A percentile compares a stretch with the other conserved stretches of the same genome.
Conservation (phyloP, 2,113 vertebrate species). For the Pionites leucogaster region DNA sequence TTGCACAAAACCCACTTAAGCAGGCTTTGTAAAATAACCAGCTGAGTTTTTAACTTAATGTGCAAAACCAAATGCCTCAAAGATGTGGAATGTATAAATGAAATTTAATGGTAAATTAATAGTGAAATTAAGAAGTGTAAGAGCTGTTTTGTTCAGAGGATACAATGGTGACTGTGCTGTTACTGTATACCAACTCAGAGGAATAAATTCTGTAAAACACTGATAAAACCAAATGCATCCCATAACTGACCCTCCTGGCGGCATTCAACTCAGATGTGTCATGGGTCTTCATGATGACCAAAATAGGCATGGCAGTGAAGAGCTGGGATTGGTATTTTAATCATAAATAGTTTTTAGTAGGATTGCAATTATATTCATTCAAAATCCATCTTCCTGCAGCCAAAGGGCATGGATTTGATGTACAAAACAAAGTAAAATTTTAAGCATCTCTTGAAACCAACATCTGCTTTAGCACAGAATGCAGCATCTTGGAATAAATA, state of each 20-base stretch:
- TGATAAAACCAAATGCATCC: neutral
- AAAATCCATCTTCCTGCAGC: neutral
- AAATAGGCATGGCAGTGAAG: neutral
- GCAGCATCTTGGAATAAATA: neutral
- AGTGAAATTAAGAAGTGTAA: neutral
- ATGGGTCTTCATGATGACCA: neutral
- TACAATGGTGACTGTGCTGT: neutral
- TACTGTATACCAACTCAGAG: neutral
- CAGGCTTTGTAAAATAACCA: constrained; percentile 25
- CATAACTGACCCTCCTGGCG: neutral
- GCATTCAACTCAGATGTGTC: neutral
- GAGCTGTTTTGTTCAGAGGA: neutral
- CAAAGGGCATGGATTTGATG: neutral
- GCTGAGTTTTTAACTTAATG: neutral
- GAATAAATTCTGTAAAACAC: neutral
- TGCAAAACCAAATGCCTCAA: neutral
- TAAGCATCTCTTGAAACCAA: neutral
- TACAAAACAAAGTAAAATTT: neutral
- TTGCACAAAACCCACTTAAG: constrained; percentile 16
- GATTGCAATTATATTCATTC: neutral
- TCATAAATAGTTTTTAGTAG: neutral
- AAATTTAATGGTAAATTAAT: neutral
- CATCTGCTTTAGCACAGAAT: neutral
- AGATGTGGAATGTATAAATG: neutral
- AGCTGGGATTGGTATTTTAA: neutral